These are phyloP conservation scores for Criorhina ranunculi DNA, from an alignment of 2,888 invertebrate species.

Conservation along the genomic window DNA sequence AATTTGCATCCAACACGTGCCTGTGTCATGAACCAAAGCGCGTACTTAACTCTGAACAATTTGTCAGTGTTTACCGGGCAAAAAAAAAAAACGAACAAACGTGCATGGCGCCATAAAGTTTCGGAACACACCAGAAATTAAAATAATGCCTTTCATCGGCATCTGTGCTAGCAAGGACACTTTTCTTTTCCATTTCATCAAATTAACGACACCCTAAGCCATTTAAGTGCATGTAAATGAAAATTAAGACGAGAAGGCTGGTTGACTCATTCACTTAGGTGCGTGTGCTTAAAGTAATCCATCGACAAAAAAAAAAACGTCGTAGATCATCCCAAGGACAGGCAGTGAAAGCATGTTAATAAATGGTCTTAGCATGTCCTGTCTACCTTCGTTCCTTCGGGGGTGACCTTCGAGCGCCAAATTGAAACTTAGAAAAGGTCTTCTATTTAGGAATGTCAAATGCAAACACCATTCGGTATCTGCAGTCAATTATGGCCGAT, in stretches of 20 bases:
- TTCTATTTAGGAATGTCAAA: conserved; percentile 24
- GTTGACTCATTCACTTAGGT: conserved; percentile 3
- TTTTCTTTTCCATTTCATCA: background rate
- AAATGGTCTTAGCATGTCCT: background rate
- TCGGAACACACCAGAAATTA: background rate
- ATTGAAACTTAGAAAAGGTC: background rate
- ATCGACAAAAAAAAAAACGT: background rate
- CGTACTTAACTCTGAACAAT: background rate
- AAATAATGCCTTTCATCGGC: background rate
- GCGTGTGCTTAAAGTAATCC: background rate
- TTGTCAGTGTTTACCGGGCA: background rate
- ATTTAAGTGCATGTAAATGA: background rate
- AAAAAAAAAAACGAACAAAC: background rate
- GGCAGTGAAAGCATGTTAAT: conserved; percentile 1
- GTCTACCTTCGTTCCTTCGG: background rate
- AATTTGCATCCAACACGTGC: conserved; percentile 11
- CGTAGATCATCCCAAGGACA: conserved; percentile 12
- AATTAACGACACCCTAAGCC: conserved; percentile 2
- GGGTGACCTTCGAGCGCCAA: background rate
- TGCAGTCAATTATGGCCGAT: conserved; percentile 11
- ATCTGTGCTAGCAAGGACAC: background rate
- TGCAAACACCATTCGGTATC: conserved; percentile 8
- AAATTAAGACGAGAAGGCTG: background rate
- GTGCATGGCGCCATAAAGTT: background rate
- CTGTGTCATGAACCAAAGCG: conserved; percentile 10